Evolutionary conservation across 2,113 vertebrate genomes (phyloP), one percentile per base, ranked within the genome.

Genomic region (Pandion haliaetus): DNA sequence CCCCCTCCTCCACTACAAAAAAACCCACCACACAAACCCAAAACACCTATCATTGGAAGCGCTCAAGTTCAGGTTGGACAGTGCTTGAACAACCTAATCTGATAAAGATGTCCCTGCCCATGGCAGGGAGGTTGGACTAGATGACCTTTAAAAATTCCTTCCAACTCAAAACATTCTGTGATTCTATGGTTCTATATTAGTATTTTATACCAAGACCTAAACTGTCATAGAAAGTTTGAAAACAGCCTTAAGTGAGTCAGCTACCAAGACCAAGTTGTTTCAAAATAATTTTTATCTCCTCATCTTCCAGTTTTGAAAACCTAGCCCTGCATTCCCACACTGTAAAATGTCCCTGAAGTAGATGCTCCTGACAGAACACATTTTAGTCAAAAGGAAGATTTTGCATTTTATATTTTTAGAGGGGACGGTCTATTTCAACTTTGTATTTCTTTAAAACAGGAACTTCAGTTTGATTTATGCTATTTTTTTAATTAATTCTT

Each of bases 301-400:
- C 4, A 5, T 45, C n/a, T 88, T 78, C 10, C 6, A 50, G 5
- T 49, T 54, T 61, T 82, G 25, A 74, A 74, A 61, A 34, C 17
- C 2, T 40, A n/a, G 8, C 4, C 18, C 19, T 79, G 8, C 65
- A 32, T 36, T 50, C 5, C 26, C 14, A 32, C 6, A 47, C 5
- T 12, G 11, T 76, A 20, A 66, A 79, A 32, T 47, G 28, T 24
- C 14, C 8, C 8, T 79, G 6, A 42, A n/a, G 28, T n/a, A 57
- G 13, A 32, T 14, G 5, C 0, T 66, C 10, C 34, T 25, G 5
- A 57, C 9, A 42, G 6, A 70, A 52, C 58, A 45, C 0, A 0
- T 34, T 79, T 66, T 66, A 82, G 14, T 65, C 12, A 57, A 61
- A 49, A 6, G 12, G 4, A 82, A 72, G 21, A 25, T 63, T 58